Percentiles rank a stretch among this genome's conserved stretches.
Conservation (phyloP, 2,113 vertebrate species). For the Forbesichthys papilliferus region DNA sequence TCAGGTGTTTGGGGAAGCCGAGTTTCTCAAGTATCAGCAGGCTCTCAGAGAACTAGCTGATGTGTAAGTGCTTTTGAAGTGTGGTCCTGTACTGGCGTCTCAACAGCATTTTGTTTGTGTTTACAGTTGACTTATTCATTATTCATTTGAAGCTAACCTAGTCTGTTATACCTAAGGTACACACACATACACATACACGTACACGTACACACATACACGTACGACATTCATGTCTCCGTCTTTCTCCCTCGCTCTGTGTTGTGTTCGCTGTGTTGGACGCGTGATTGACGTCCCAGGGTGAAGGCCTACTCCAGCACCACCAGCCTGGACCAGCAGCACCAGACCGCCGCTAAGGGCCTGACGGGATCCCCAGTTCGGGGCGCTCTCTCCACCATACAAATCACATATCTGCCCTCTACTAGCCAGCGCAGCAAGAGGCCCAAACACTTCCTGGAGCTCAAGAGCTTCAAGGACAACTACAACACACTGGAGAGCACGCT, state of each 20-base stretch:
- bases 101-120: too few species aligned
- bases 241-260: background rate
- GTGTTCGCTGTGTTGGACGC: too few species aligned
- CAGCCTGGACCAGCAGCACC: constrained; percentile 88
- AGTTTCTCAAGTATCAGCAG: constrained; percentile 89
- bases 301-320: constrained; percentile 73
- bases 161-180: too few species aligned
- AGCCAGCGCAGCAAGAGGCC: constrained; percentile 94
- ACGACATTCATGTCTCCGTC: background rate
- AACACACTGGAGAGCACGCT: constrained; percentile 96
- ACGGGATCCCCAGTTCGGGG: constrained; percentile 78
- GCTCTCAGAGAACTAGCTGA: constrained; percentile 85
- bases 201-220: too few species aligned
- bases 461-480: constrained; percentile 98
- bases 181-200: too few species aligned
- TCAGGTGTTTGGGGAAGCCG: constrained; percentile 86
- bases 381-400: constrained; percentile 89
- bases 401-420: constrained; percentile 94
- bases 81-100: background rate
- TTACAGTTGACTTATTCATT: too few species aligned
- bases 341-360: constrained; percentile 92
- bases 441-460: constrained; percentile 96
- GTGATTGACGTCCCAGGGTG: constrained; percentile 52
- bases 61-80: constrained; percentile 78
- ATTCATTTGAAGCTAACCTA: too few species aligned